Base-by-base conservation (phyloP, 2,113 vertebrate genomes). In the Ameiurus melas region DNA sequence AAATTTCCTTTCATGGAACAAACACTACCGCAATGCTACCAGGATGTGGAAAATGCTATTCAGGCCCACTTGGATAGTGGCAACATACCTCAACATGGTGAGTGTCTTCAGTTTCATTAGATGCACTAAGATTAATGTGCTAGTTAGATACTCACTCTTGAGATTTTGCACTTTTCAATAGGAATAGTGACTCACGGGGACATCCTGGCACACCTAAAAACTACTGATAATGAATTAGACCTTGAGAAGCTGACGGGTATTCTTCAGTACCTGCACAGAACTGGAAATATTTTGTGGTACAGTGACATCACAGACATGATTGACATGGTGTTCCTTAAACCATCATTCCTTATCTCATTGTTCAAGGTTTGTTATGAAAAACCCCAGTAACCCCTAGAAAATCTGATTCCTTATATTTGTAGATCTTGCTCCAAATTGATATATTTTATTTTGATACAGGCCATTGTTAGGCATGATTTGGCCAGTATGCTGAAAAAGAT, bases 341-440 rank as follows among this genome's bases (percentile, higher is more conserved):
- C 96, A 12, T 85, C 94, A 0, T 93, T 96, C 86, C 93, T 96
- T 66, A 95, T 95, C 85, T 93, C 92, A 0, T 75, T 95, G 77
- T 95, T 96, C 86, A 96, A 95, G 94, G 95, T 95, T 58, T 92
- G 90, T 25, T 39, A 39, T 70, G 0, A 55, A 77, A 87, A 39
- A 39, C 17, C 25, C 9, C 22, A 25, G 5, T 16, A 9, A 47
- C 0, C 14, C 27, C 5, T 0, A 12, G 20, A 58, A n/a, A 78
- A 6, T 8, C 9, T 22, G 10, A 51, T 43, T 51, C 3, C 2
- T 43, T 16, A 3, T 51, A 1, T 25, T 84, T 51, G 13, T 5
- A 55, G 27, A 62, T 83, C 22, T 39, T 27, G 17, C 39, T 36
- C 19, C 2, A 60, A 73, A 13, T 27, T 55, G 22, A 22, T 51